Base-by-base conservation (phyloP, 2,797 vertebrate genomes). In the Poecile montanus region DNA sequence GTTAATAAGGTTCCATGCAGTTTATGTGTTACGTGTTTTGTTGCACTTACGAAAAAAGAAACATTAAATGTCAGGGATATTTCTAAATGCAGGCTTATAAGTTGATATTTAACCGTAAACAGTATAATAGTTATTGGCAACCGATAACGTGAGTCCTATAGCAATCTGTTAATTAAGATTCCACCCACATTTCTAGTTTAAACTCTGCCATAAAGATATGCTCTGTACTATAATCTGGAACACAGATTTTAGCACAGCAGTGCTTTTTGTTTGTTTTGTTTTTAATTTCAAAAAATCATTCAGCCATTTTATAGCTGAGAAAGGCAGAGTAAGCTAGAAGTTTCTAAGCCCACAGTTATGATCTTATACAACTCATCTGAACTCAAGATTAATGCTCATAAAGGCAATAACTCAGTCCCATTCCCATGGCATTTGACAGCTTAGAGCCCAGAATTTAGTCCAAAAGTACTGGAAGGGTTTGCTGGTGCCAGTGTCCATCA, bases 111-210 rank as follows among this genome's bases (percentile, higher is more conserved):
- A 93, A 91, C 74, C 2, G 4, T 85, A 79, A 76, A 87, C n/a
- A 74, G 54, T 72, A 76, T 81, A 76, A 93, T 72, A 90, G 76
- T 67, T 91, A 88, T 75, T 93, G 79, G 89, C 80, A 91, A 87
- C 50, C 10, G 3, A 77, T 94, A 95, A 91, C 45, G 26, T 66
- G 66, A 93, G 75, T 76, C 85, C 68, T 76, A 66, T 21, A 89
- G 56, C 25, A 32, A 84, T 57, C 83, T 85, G 89, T 54, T 97
- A 97, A 97, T 97, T 97, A 97, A 97, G 92, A 97, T 96, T 95
- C 97, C 94, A 94, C 89, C 80, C 75, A 45, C 96, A 95, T 95
- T 97, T 97, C 93, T 89, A 75, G 89, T 97, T 97, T 93, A 96
- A 97, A 85, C 13, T 50, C 47, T 88, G 73, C 85, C 96, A 95